Base-by-base conservation (phyloP, 2,888 invertebrate genomes). In the Xestia c-nigrum region DNA sequence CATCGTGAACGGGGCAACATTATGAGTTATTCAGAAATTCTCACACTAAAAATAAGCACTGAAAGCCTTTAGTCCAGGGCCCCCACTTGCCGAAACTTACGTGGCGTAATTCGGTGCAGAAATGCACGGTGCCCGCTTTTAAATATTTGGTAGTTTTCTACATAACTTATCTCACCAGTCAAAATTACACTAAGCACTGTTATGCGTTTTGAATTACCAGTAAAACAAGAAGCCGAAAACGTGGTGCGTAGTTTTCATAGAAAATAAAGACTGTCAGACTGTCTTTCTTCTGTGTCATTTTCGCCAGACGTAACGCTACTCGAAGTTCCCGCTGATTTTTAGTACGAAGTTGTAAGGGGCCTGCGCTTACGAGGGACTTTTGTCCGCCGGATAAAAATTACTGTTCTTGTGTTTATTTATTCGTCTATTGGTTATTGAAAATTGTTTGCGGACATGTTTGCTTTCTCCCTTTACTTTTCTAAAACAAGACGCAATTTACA, bases 1-100 rank as follows among this genome's bases (percentile, higher is more conserved):
- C 91, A 87, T 85, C 88, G 88, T 90, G 90, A 90, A 92, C 90
- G 87, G 86, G 84, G 89, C 91, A 93, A 91, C 91, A 91, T 91
- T 91, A 90, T 81, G 69, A 68, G 70, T 83, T 86, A 87, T 84
- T 84, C 92, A 92, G 90, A 89, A 89, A 89, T 88, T 85, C 83
- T 72, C 47, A 4, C 31, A 83, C 90, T 91, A 83, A 87, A 90
- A 91, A 92, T 92, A 90, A 87, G 68, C 64, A 72, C 87, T 90
- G 89, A 91, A 91, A 91, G 80, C 83, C 76, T 64, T 59, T 59
- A 19, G 59, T 9, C 31, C 59, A 19, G 9, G 31, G 31, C 10
- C 4, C 4, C 9, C 31, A 61, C 38, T 10, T 38, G 4, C 10
- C 31, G 7, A 38, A 31, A 61, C 38, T 61, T 38, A 61, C 9